These are phyloP conservation scores for Dryobotodes eremita DNA, from an alignment of 2,888 invertebrate species.

Conservation along the genomic window DNA sequence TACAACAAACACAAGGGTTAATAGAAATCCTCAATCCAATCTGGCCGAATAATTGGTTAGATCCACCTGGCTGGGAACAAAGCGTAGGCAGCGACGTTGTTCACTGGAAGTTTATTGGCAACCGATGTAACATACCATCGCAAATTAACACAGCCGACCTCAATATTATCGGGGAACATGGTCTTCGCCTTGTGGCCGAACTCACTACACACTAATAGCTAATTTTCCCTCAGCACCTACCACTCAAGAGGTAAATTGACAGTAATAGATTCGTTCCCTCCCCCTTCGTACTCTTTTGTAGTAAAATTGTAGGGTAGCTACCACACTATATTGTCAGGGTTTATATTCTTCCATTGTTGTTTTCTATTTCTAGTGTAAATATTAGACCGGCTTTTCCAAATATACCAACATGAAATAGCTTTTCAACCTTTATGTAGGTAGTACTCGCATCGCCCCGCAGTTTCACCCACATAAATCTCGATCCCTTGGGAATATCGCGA, in stretches of 20 bases:
- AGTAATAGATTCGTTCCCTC: conserved; percentile 82
- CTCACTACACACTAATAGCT: conserved; percentile 78
- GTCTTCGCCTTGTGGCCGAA: conserved; percentile 71
- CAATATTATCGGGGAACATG: conserved; percentile 78
- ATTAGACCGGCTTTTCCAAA: conserved; percentile 2
- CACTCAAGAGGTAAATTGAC: conserved; percentile 78
- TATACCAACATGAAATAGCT: background rate
- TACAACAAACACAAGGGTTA: conserved; percentile 74
- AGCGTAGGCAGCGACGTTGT: conserved; percentile 78
- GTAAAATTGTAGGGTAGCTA: conserved; percentile 35
- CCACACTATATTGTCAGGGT: conserved; percentile 28
- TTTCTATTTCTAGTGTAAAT: conserved; percentile 19
- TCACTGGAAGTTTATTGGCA: conserved; percentile 80
- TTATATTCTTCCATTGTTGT: conserved; percentile 61
- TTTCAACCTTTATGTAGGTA: conserved; percentile 14
- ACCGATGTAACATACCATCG: conserved; percentile 78
- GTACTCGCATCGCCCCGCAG: too few relatives aligned
- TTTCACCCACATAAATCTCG: too few relatives aligned
- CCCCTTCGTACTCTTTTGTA: conserved; percentile 67
- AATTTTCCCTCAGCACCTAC: conserved; percentile 80
- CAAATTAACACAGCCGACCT: conserved; percentile 81
- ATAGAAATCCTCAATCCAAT: conserved; percentile 80
- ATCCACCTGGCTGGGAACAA: conserved; percentile 80
- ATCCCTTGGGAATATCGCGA: too few relatives aligned
- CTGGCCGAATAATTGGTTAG: conserved; percentile 80